Evolutionary conservation across 2,113 vertebrate species (phyloP), one percentile per base, ranked within the genome.

Genomic region (Fulmarus glacialis): DNA sequence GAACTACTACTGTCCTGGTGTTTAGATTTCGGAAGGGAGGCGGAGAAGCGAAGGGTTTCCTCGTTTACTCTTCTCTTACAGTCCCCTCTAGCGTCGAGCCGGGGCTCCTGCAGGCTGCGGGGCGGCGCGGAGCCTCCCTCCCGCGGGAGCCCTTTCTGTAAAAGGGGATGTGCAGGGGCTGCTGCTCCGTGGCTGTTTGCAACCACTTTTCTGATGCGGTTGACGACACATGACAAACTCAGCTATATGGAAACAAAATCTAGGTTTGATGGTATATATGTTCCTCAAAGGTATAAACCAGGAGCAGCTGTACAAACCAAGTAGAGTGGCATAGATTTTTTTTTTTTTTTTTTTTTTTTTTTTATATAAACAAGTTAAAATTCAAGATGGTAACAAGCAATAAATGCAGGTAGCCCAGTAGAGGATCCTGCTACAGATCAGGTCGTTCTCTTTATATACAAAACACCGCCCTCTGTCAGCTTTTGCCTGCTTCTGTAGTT

Each of bases 171-270:
- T 98, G 98, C 98, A 50, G 71, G 91, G n/a, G n/a, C n/a, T 97
- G 98, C 97, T 99, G 99, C 97, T 99, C 99, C 99, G 98, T 98
- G 99, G 99, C 99, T 99, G 99, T 99, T 99, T 99, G 99, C 98
- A 95, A 99, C 99, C 99, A 99, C 99, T 99, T 99, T 99, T 99
- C 99, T 99, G 99, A 99, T 99, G 99, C 98, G 99, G 99, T 99
- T 99, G 99, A 99, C 99, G 98, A 99, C 99, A 99, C 99, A 99
- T 99, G 99, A 98, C 99, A 99, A 99, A 99, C 99, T 99, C 97
- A 99, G 99, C 99, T 99, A 99, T 98, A 98, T 98, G 98, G 99
- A 98, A 99, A 98, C 98, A 98, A 97, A 98, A 98, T 99, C 98
- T 98, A 98, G 97, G 98, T 98, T 97, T 90, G 70, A 90, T 88